Conservation (phyloP, 2,113 vertebrate species). For the Acrocephalus arundinaceus region DNA sequence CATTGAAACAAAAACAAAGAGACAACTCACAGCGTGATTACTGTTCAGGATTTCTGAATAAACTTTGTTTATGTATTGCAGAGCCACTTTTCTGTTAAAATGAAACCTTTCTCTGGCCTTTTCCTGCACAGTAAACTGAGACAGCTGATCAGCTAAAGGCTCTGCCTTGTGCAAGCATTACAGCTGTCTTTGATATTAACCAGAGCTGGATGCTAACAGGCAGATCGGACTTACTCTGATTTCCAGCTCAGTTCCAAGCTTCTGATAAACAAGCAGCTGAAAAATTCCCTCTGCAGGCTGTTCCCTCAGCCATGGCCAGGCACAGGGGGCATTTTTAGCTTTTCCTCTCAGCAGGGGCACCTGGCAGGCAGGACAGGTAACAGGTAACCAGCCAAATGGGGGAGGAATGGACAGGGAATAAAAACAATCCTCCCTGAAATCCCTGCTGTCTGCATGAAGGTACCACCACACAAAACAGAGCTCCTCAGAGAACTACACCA, state of each 20-base stretch:
- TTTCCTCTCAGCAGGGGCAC: neutral
- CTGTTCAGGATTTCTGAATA: neutral
- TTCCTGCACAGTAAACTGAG: neutral
- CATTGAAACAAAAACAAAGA: neutral
- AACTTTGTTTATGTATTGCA: neutral
- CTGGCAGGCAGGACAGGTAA: neutral
- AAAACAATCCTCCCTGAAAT: neutral
- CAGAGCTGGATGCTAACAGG: constrained; percentile 63
- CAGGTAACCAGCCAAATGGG: neutral
- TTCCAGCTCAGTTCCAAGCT: constrained; percentile 49
- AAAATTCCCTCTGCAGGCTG: neutral
- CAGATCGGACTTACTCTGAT: constrained; percentile 50
- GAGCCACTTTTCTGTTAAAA: neutral
- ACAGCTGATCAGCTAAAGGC: constrained; percentile 15
- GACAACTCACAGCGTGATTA: neutral
- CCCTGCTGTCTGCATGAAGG: neutral
- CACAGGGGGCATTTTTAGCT: neutral
- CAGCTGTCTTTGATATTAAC: constrained; percentile 64
- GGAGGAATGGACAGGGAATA: neutral
- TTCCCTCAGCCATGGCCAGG: neutral
- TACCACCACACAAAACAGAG: neutral
- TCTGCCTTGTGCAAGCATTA: constrained; percentile 18
- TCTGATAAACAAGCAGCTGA: constrained; percentile 62
- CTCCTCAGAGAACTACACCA: neutral
- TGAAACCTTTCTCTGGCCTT: neutral